These are phyloP conservation scores for Smithornis capensis DNA, from an alignment of 2,113 vertebrate genomes.

Conservation along the genomic window DNA sequence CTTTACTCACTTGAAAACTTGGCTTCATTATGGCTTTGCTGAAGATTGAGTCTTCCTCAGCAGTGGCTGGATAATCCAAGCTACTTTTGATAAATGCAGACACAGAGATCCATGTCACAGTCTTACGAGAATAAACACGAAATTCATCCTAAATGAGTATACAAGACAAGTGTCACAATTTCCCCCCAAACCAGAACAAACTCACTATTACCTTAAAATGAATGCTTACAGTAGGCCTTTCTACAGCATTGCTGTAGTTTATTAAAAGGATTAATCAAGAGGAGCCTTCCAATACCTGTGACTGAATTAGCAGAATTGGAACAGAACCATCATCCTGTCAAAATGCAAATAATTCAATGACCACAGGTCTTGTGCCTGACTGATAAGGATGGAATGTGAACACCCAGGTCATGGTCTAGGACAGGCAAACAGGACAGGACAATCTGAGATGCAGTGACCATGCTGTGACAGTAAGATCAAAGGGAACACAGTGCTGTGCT, in stretches of 20 bases:
- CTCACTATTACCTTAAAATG: not conserved
- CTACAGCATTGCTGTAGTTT: not conserved
- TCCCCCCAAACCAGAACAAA: not conserved
- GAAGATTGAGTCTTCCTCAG: slow-evolving; percentile 67
- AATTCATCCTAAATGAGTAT: slow-evolving; percentile 75
- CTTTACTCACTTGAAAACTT: slow-evolving; percentile 70
- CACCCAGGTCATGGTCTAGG: not conserved
- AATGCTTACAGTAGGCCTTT: not conserved
- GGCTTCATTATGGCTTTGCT: slow-evolving; percentile 70
- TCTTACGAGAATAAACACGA: slow-evolving; percentile 69
- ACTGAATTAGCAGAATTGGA: not conserved
- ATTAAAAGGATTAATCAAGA: not conserved
- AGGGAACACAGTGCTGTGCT: not conserved
- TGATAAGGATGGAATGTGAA: not conserved
- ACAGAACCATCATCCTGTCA: not conserved
- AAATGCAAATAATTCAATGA: not conserved
- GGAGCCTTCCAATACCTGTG: not conserved
- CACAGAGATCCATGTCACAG: slow-evolving; percentile 69
- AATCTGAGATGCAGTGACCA: not conserved
- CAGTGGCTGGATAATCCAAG: not conserved
- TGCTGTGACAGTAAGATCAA: not conserved
- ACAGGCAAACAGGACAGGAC: not conserved
- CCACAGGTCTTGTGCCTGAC: not conserved
- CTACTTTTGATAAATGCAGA: slow-evolving; percentile 27
- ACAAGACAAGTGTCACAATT: slow-evolving; percentile 7